Evolutionary conservation across 2,797 vertebrate genomes (phyloP), one percentile per base, ranked within the genome.

Genomic region (Anas georgica): DNA sequence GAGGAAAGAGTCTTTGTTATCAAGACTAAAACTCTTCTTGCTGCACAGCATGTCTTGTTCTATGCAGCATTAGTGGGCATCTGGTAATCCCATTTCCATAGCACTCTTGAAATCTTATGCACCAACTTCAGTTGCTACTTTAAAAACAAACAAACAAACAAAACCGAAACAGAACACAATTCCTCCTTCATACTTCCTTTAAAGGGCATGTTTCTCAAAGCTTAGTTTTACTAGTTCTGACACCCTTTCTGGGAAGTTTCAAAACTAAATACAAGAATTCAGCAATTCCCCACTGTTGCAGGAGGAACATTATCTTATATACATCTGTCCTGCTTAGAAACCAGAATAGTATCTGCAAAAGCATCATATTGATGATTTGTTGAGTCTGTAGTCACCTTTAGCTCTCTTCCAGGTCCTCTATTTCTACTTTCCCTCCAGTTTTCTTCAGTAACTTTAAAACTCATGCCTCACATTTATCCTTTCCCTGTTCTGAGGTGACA

Each of bases 401-500:
- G 54, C 12, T 73, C 39, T 91, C 76, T 76, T 88, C 46, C 31
- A 83, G 29, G 6, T 43, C n/a, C 26, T 60, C 29, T 52, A 3
- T 48, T 63, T 68, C 31, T 21, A 43, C 13, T 80, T 52, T 5
- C 10, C 28, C 22, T 54, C n/a, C 8, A 35, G 26, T 13, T 82
- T 70, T 55, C 50, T 59, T 74, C 23, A 80, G 26, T 9, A 5
- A n/a, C 54, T 74, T 83, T 20, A 82, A 75, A 64, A 72, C 45
- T 48, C 4, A 43, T 14, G 11, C 41, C 41, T 91, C 35, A 56
- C 9, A 21, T 1, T 2, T 37, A 33, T 0, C 1, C 5, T 22
- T 86, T 17, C 12, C 22, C 4, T 55, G 14, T 58, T 77, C 43
- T 77, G 9, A 81, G 25, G 46, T 37, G 8, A 74, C 7, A 54